A percentile compares a stretch with the other conserved stretches of the same genome.
phyloP scores from a whole-genome alignment of 1,140 invertebrate genomes.

The Drosophila athabasca region DNA sequence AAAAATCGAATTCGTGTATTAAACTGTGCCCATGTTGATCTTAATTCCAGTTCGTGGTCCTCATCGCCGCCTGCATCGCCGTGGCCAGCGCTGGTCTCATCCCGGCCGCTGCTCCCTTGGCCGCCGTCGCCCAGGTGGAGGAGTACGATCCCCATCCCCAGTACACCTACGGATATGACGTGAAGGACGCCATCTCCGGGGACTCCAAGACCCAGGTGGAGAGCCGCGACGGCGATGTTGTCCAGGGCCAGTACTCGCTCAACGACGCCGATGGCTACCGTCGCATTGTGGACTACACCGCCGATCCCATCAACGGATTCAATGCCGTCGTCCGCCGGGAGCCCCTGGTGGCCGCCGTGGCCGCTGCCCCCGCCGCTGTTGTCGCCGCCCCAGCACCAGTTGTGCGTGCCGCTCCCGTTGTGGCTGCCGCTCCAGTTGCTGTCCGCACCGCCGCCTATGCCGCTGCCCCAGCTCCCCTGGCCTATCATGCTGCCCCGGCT shows the following conservation, averaged over 20 bases:
- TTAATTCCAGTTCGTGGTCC: constrained; percentile 68
- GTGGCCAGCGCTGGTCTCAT: constrained; percentile 76
- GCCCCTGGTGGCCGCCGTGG: constrained; percentile 77
- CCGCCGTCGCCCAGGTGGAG: constrained; percentile 83
- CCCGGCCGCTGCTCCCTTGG: constrained; percentile 79
- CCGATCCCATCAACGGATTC: constrained; percentile 84
- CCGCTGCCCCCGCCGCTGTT: constrained; percentile 61
- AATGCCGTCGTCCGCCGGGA: constrained; percentile 83
- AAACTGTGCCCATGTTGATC: neutral
- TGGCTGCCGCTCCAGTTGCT: constrained; percentile 50
- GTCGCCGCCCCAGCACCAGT: constrained; percentile 67
- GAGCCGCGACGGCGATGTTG: constrained; percentile 83
- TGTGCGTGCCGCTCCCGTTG: constrained; percentile 57
- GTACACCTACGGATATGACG: constrained; percentile 88
- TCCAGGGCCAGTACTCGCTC: constrained; percentile 83
- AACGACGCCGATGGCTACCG: constrained; percentile 83
- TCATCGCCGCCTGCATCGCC: constrained; percentile 78
- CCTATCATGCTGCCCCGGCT: constrained; percentile 30
- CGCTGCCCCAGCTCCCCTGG: constrained; percentile 45
- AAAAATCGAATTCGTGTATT: constrained; percentile 16
- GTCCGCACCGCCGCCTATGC: constrained; percentile 43
- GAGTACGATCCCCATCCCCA: constrained; percentile 87
- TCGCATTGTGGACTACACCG: constrained; percentile 83
- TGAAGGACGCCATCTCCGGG: constrained; percentile 86
- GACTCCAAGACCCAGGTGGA: constrained; percentile 83